Conservation (phyloP, 2,797 vertebrate species). For the Schizopygopsis pylzovi region DNA sequence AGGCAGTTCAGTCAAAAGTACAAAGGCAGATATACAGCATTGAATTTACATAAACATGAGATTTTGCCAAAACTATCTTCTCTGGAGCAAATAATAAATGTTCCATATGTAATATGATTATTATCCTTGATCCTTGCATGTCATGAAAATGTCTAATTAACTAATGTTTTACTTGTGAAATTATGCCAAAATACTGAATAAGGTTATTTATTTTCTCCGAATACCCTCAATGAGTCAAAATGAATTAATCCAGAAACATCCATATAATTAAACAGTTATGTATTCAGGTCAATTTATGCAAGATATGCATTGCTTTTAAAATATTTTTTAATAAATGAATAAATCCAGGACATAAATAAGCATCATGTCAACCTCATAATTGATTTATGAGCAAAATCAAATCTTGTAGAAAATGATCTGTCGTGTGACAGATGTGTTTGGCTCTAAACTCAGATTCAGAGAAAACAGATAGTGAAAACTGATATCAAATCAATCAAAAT, state of each 20-base stretch:
- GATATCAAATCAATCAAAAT: slow-evolving; percentile 26
- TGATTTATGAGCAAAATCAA: slow-evolving; percentile 2
- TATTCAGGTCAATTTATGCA: not conserved
- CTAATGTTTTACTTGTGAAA: not conserved
- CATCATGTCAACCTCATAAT: not conserved
- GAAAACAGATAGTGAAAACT: not conserved
- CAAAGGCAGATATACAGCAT: no score
- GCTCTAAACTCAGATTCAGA: not conserved
- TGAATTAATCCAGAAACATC: not conserved
- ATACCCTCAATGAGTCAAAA: not conserved
- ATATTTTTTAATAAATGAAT: not conserved
- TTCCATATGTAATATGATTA: no score
- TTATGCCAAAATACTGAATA: not conserved
- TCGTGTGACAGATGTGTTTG: not conserved
- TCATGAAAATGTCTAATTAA: not conserved
- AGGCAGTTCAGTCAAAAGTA: no score
- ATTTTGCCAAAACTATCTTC: no score
- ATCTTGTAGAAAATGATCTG: not conserved
- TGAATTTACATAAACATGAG: no score
- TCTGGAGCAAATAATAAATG: no score
- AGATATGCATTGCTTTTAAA: not conserved
- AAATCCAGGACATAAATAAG: not conserved
- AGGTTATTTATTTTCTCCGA: not conserved
- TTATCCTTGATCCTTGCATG: not conserved
- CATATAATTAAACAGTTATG: not conserved